Base-by-base conservation (phyloP, 1,140 invertebrate species). In the Nebria ingens region DNA sequence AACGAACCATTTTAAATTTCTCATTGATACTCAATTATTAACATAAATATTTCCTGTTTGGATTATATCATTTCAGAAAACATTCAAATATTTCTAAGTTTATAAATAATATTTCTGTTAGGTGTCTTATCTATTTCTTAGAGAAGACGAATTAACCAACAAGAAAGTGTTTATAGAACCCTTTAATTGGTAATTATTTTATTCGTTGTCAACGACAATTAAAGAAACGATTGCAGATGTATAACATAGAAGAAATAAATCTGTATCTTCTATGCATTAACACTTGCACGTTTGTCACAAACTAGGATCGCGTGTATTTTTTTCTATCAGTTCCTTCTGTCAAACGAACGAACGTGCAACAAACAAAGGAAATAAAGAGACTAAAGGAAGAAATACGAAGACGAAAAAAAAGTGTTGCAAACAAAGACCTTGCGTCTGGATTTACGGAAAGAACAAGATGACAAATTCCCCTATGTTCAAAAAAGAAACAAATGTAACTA, bases 401-500 rank as follows among this genome's bases (percentile, higher is more conserved):
- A 29, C 13, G 13, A 29, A 17, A 12, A 11, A 45, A 45, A 45
- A 45, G 6, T 45, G 40, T 45, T 11, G 17, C 9, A 45, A 9
- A 45, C 9, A 45, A 9, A 45, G 9, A 45, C 9, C 15, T 45
- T 12, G 40, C 40, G 40, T 9, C 40, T 45, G 40, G 40, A 45
- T 45, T 45, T 45, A 45, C 40, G 40, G 40, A 45, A 17, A 17
- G 40, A 45, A 45, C 40, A 17, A 45, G 40, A 45, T 45, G 40
- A 45, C 40, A 45, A 45, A 45, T 45, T 45, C 17, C 40, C n/a
- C 40, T 12, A 45, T 17, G 40, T 45, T 45, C 40, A 3, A 45
- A 45, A 45, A 45, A 45, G 40, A 45, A 45, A 45, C 40, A 45
- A 45, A 45, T 45, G 40, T 45, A 17, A 45, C 40, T 17, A 45